Percentiles rank a stretch among this genome's conserved stretches.
Evolutionary conservation across 2,113 vertebrate genomes (phyloP).

Genomic region (Odocoileus virginianus): DNA sequence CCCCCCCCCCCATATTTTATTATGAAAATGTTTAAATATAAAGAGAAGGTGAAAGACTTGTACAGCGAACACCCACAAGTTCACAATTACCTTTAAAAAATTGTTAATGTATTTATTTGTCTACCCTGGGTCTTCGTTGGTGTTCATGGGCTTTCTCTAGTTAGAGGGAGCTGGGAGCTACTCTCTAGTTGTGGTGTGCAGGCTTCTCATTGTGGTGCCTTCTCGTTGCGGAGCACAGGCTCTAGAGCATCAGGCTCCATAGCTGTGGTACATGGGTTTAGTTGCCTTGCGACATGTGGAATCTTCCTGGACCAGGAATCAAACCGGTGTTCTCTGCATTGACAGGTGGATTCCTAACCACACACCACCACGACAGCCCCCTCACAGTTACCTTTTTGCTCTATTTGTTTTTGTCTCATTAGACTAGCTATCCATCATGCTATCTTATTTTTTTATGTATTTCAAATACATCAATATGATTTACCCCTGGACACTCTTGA

Average conservation of each 20-base stretch:
- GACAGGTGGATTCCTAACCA: neutral
- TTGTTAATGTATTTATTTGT: neutral
- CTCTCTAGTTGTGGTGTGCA: neutral
- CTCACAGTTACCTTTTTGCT: neutral
- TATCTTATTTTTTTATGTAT: neutral
- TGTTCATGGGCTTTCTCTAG: neutral
- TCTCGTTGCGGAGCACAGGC: neutral
- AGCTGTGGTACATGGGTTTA: neutral
- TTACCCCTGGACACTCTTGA: neutral
- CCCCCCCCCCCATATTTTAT: neutral
- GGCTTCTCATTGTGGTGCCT: neutral
- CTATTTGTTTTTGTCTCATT: neutral
- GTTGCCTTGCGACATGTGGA: neutral
- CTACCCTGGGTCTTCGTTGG: neutral
- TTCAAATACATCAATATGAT: neutral
- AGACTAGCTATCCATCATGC: neutral
- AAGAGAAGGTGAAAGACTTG: neutral
- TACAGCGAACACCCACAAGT: neutral
- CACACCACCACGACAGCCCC: neutral
- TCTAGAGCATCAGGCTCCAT: neutral
- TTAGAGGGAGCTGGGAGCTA: neutral
- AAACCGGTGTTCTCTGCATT: neutral
- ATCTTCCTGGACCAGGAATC: neutral
- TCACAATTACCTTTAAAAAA: neutral
- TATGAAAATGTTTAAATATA: neutral